These are phyloP conservation scores for Drosophila infuscata DNA, from an alignment of 2,888 invertebrate species.

Conservation along the genomic window DNA sequence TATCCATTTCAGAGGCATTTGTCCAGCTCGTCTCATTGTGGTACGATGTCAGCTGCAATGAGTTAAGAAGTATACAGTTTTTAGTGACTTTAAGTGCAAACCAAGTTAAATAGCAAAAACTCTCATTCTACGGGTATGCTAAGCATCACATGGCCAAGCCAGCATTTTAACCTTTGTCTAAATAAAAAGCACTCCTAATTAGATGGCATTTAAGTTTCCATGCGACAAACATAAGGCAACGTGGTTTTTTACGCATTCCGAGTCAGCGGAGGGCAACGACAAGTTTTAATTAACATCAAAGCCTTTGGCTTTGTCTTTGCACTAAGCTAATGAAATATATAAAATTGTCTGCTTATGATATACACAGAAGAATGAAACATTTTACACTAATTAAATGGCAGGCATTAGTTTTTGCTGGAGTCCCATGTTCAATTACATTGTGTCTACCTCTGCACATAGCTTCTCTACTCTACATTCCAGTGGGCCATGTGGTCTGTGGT, in stretches of 20 bases:
- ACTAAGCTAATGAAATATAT: slow-evolving; percentile 60
- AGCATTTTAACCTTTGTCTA: slow-evolving; percentile 11
- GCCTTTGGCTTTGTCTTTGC: slow-evolving; percentile 32
- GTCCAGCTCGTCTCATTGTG: slow-evolving; percentile 85
- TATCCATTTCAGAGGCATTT: slow-evolving; percentile 84
- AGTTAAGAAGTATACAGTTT: slow-evolving; percentile 3
- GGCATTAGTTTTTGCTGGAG: slow-evolving; percentile 18
- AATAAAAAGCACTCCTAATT: slow-evolving; percentile 27
- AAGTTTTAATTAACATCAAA: slow-evolving; percentile 67
- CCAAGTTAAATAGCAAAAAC: neutral
- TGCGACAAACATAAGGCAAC: slow-evolving; percentile 25
- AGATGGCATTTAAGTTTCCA: slow-evolving; percentile 26
- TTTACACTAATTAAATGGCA: slow-evolving; percentile 56
- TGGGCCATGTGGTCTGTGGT: slow-evolving; percentile 7
- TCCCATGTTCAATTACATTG: slow-evolving; percentile 34
- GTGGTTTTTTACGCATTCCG: neutral
- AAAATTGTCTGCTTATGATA: slow-evolving; percentile 34
- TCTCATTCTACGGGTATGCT: neutral
- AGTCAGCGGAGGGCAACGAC: neutral
- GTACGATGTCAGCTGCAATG: slow-evolving; percentile 83
- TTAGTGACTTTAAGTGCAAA: slow-evolving; percentile 13
- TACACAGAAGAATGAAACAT: slow-evolving; percentile 34
- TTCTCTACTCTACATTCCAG: neutral
- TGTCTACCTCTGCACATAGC: slow-evolving; percentile 2
- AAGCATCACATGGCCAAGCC: slow-evolving; percentile 1